phyloP scores from a whole-genome alignment of 2,888 invertebrate species.

The Coleophora deauratella region DNA sequence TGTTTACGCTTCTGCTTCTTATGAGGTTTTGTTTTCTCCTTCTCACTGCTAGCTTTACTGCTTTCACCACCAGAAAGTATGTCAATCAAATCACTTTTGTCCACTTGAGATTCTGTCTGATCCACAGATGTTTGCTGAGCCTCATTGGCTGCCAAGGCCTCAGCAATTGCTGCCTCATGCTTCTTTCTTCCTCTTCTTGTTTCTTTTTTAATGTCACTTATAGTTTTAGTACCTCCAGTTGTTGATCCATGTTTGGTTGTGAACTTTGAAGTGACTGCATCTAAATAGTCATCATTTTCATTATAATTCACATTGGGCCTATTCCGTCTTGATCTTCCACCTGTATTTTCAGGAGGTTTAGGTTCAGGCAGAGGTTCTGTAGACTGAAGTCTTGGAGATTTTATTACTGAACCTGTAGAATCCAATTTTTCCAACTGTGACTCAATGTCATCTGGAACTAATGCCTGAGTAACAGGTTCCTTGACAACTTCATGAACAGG shows the following conservation, averaged over 20 bases:
- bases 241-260: conserved; percentile 41
- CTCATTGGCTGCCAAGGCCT: conserved; percentile 18
- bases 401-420: conserved; percentile 32
- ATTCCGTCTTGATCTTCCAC: conserved; percentile 60
- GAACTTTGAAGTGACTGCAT: conserved; percentile 58
- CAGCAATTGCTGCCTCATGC: conserved; percentile 26
- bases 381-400: conserved; percentile 40
- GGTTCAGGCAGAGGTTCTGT: conserved; percentile 57
- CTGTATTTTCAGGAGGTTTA: conserved; percentile 49
- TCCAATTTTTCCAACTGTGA: conserved; percentile 51
- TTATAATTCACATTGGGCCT: conserved; percentile 70
- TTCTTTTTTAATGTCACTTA: conserved; percentile 60
- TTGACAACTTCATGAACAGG: conserved; percentile 46
- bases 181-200: conserved; percentile 52
- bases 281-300: conserved; percentile 72
- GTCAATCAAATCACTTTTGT: conserved; percentile 49
- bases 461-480: conserved; percentile 31
- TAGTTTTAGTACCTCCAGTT: conserved; percentile 56
- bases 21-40: conserved; percentile 35
- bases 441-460: conserved; percentile 50
- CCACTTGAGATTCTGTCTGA: conserved; percentile 35
- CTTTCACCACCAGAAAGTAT: conserved; percentile 46
- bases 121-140: conserved; percentile 35
- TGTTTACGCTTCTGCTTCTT: conserved; percentile 51
- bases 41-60: conserved; percentile 29